These are phyloP conservation scores for Hemibagrus wyckioides DNA, from an alignment of 2,113 vertebrate genomes.

Conservation along the genomic window DNA sequence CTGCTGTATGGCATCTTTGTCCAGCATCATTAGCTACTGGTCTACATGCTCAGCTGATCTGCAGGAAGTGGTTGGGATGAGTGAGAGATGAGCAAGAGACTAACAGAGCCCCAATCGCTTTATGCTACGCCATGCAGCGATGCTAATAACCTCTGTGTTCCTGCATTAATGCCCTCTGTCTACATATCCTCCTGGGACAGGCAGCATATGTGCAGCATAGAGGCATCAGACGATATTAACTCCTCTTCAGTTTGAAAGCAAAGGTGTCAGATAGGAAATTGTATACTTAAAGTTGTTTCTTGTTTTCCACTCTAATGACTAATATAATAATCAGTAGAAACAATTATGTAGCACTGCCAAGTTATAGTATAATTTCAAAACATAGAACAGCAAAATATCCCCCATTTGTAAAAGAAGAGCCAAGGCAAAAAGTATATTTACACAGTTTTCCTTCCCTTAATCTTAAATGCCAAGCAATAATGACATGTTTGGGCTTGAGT, in stretches of 20 bases:
- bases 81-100: conserved; percentile 65
- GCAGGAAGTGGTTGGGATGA: conserved; percentile 67
- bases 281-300: not conserved
- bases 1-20: conserved; percentile 69
- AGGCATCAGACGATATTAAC: not conserved
- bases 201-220: conserved; percentile 46
- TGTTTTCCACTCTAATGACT: not conserved
- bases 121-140: conserved; percentile 74
- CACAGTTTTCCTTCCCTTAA: not conserved
- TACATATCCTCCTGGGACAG: conserved; percentile 68
- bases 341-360: not conserved
- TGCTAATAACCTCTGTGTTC: conserved; percentile 80
- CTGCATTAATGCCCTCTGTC: conserved; percentile 76
- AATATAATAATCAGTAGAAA: not conserved
- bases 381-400: not conserved
- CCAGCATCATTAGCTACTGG: conserved; percentile 76
- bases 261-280: not conserved
- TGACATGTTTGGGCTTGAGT: not conserved
- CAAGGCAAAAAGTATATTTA: not conserved
- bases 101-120: conserved; percentile 73
- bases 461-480: not conserved
- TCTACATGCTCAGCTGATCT: conserved; percentile 68
- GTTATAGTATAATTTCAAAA: not conserved
- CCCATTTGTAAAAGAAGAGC: not conserved
- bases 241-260: not conserved